These are phyloP conservation scores for Orchestes rusci DNA, from an alignment of 2,888 invertebrate genomes.

Conservation along the genomic window DNA sequence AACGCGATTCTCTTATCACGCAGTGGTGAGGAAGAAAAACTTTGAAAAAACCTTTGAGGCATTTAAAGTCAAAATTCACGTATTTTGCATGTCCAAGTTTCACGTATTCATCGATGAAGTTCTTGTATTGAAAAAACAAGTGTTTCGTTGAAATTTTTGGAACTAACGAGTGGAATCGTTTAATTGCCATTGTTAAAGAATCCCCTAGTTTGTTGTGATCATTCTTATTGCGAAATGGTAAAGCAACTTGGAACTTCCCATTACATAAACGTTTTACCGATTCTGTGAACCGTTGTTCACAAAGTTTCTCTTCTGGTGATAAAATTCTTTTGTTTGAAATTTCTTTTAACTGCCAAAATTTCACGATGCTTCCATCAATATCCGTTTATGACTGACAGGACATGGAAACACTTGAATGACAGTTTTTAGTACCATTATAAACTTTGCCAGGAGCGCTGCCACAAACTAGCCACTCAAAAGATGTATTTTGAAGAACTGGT, in stretches of 20 bases:
- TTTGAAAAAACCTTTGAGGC: background rate
- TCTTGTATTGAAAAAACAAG: slow-evolving; percentile 8
- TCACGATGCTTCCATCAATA: slow-evolving; percentile 2
- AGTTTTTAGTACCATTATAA: background rate
- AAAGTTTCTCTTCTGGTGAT: slow-evolving; percentile 12
- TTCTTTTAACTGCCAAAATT: slow-evolving; percentile 20
- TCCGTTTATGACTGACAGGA: background rate
- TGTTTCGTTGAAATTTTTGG: background rate
- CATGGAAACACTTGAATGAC: background rate
- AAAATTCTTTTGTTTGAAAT: slow-evolving; percentile 6
- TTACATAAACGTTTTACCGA: slow-evolving; percentile 7
- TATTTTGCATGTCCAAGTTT: slow-evolving; percentile 5
- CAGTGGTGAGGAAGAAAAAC: slow-evolving; percentile 15
- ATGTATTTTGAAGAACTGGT: slow-evolving; percentile 12
- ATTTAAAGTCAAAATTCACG: slow-evolving; percentile 1
- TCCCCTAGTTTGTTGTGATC: slow-evolving; percentile 8
- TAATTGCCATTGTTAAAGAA: slow-evolving; percentile 3
- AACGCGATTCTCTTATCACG: slow-evolving; percentile 8
- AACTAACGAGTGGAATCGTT: slow-evolving; percentile 1
- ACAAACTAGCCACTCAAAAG: slow-evolving; percentile 16
- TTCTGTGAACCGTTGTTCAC: slow-evolving; percentile 8
- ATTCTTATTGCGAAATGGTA: slow-evolving; percentile 9
- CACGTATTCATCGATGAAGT: slow-evolving; percentile 10
- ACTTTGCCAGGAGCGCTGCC: slow-evolving; percentile 9
- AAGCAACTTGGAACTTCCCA: slow-evolving; percentile 13